Evolutionary conservation across 2,113 vertebrate genomes (phyloP).

Genomic region (Triplophysa rosa): DNA sequence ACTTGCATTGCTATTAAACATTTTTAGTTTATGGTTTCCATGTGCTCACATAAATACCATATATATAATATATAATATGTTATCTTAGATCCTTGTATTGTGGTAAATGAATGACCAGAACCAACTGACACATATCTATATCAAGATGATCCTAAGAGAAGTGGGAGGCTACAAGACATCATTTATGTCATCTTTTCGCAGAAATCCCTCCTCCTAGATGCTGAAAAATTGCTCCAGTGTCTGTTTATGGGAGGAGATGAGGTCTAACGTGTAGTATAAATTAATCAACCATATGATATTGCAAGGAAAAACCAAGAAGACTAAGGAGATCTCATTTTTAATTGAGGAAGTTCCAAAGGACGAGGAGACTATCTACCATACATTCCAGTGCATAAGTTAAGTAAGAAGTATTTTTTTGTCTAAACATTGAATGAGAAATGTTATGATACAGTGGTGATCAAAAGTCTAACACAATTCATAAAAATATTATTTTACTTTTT

Average conservation of each 20-base stretch:
- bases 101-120: conserved; percentile 40
- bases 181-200: conserved; percentile 4
- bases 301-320: conserved; percentile 1
- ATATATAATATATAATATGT: no score
- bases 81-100: neutral
- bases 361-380: no score
- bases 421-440: no score
- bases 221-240: neutral
- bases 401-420: no score
- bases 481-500: no score
- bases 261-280: conserved; percentile 33
- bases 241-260: conserved; percentile 18
- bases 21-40: neutral
- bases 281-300: neutral
- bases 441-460: no score
- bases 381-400: no score
- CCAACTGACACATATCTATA: conserved; percentile 12
- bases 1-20: neutral
- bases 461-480: no score
- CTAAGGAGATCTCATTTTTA: neutral
- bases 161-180: neutral
- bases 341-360: no score
- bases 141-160: conserved; percentile 3
- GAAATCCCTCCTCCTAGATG: neutral
- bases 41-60: no score